Conservation (phyloP, 2,888 invertebrate species). For the Lepidonotus clava region DNA sequence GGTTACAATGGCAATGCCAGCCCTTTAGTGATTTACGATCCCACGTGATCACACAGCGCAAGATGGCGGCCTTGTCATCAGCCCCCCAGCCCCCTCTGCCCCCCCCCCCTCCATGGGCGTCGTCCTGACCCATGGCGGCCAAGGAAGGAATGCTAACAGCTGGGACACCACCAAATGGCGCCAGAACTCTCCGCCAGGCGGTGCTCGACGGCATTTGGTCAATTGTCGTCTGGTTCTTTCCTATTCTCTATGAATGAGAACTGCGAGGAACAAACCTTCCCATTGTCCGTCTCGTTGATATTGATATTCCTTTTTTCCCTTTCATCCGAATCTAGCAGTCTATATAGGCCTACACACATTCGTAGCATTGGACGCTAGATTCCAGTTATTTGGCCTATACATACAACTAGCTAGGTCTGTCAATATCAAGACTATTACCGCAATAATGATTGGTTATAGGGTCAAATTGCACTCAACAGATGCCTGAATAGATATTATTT, state of each 20-base stretch:
- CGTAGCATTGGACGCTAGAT: too few species aligned
- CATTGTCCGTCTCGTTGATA: not conserved
- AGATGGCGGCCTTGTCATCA: not conserved
- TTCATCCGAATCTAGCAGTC: too few species aligned
- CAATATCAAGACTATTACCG: too few species aligned
- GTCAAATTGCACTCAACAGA: too few species aligned
- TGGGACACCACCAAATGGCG: conserved; percentile 8
- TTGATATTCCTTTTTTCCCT: not conserved
- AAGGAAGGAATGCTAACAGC: conserved; percentile 31
- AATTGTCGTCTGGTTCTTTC: not conserved
- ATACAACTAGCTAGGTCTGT: too few species aligned
- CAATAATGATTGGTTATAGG: too few species aligned
- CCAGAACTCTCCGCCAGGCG: not conserved
- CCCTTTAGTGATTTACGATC: conserved; percentile 43
- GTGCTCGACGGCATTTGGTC: conserved; percentile 30
- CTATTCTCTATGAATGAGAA: not conserved
- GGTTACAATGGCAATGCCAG: too few species aligned
- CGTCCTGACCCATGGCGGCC: conserved; percentile 26
- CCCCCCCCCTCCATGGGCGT: not conserved
- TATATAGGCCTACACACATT: too few species aligned
- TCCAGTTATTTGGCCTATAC: too few species aligned
- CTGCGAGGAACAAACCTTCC: not conserved
- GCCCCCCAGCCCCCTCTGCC: not conserved
- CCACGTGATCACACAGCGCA: conserved; percentile 42
- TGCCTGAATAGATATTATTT: too few species aligned